phyloP scores from a whole-genome alignment of 2,113 vertebrate species.

The Gymnorhina tibicen region DNA sequence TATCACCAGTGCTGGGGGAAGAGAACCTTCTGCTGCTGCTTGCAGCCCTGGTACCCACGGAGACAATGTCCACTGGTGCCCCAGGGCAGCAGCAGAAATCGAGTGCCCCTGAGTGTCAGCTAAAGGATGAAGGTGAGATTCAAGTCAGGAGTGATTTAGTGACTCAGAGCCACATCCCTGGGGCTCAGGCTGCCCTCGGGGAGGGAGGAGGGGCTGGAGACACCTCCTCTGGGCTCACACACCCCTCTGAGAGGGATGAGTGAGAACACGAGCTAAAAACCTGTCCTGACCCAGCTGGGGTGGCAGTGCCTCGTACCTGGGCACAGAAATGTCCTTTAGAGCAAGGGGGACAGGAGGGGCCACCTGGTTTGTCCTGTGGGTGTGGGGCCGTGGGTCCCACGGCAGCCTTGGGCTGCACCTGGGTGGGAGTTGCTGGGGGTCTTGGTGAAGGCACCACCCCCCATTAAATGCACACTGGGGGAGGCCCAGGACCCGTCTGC shows the following conservation, averaged over 20 bases:
- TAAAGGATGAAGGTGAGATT: background rate
- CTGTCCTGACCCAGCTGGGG: background rate
- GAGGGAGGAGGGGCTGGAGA: background rate
- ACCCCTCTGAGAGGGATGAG: background rate
- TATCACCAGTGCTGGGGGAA: background rate
- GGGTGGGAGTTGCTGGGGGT: background rate
- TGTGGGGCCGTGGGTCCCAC: background rate
- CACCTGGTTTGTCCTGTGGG: background rate
- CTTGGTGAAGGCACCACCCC: background rate
- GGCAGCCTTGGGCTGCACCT: background rate
- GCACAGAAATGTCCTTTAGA: background rate
- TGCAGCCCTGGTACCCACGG: background rate
- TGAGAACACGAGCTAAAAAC: background rate
- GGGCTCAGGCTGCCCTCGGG: background rate
- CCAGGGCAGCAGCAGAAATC: background rate
- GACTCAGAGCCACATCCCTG: background rate
- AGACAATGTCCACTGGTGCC: background rate
- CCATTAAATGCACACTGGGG: rapidly evolving
- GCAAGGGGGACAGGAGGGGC: background rate
- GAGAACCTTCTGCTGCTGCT: background rate
- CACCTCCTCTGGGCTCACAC: background rate
- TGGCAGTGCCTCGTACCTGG: background rate
- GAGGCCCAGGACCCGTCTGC: background rate
- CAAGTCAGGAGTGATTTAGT: background rate
- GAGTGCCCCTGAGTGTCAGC: background rate